A percentile compares a stretch with the other conserved stretches of the same genome.
These are phyloP conservation scores for Mizuhopecten yessoensis DNA, from an alignment of 1,140 invertebrate species.

Conservation along the genomic window DNA sequence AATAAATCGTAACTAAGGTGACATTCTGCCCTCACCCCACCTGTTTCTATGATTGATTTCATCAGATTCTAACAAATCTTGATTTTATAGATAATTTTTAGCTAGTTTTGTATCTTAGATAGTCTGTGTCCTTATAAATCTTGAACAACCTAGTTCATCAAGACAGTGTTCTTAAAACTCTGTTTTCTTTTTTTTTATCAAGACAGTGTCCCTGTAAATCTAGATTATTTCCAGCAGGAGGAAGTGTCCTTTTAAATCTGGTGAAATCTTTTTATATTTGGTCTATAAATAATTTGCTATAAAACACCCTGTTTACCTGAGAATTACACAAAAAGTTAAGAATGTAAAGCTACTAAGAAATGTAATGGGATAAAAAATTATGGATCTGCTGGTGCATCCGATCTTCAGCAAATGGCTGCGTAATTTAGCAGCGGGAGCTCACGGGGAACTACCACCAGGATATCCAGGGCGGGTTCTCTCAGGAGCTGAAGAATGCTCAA, in stretches of 20 bases:
- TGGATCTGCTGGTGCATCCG: neutral
- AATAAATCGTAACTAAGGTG: neutral
- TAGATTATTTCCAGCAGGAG: too few relatives aligned
- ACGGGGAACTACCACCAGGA: neutral
- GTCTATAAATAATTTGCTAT: neutral
- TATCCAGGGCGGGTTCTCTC: neutral
- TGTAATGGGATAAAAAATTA: neutral
- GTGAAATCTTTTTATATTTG: neutral
- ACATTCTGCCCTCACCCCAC: neutral
- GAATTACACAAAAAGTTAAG: neutral
- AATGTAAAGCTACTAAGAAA: neutral
- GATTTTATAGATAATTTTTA: too few relatives aligned
- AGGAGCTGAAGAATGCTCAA: neutral
- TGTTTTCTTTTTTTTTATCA: too few relatives aligned
- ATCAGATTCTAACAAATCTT: neutral
- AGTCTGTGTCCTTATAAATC: neutral
- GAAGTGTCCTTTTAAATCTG: neutral
- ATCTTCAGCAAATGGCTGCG: neutral
- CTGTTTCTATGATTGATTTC: neutral
- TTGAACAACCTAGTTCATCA: too few relatives aligned
- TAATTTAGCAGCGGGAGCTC: neutral
- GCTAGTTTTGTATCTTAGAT: too few relatives aligned
- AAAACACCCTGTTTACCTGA: neutral
- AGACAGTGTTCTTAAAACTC: too few relatives aligned
- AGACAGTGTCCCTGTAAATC: neutral